These are phyloP conservation scores for Puntigrus tetrazona DNA, from an alignment of 2,113 vertebrate genomes.

Conservation along the genomic window DNA sequence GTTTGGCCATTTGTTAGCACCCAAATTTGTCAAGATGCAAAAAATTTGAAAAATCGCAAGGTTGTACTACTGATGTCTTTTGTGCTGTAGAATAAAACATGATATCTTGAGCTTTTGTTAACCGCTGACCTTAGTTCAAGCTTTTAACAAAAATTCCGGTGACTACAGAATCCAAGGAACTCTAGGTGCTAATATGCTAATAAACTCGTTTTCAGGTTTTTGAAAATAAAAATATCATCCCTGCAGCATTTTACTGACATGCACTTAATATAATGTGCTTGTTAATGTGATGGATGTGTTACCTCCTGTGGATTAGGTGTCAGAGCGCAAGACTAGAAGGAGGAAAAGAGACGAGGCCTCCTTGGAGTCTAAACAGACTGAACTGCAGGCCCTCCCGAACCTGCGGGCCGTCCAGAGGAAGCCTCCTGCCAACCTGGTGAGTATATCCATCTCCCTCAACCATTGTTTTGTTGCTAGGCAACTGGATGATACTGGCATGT, in stretches of 20 bases:
- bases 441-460: conserved; percentile 43
- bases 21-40: too few relatives aligned
- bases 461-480: conserved; percentile 44
- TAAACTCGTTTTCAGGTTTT: neutral
- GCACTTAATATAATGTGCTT: conserved; percentile 4
- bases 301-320: conserved; percentile 57
- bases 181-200: neutral
- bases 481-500: conserved; percentile 31
- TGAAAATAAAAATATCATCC: neutral
- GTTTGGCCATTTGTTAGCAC: neutral
- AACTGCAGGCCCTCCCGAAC: conserved; percentile 58
- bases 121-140: neutral
- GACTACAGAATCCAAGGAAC: neutral
- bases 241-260: neutral
- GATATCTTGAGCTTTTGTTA: neutral
- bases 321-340: conserved; percentile 55
- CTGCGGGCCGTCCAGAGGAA: conserved; percentile 67
- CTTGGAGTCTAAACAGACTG: neutral
- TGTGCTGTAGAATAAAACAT: neutral
- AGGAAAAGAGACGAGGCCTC: conserved; percentile 65
- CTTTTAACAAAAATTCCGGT: neutral
- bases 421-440: conserved; percentile 71
- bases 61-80: neutral
- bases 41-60: neutral
- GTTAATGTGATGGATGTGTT: neutral